Base-by-base conservation (phyloP, 2,888 invertebrate species). In the Megalurothrips usitatus region DNA sequence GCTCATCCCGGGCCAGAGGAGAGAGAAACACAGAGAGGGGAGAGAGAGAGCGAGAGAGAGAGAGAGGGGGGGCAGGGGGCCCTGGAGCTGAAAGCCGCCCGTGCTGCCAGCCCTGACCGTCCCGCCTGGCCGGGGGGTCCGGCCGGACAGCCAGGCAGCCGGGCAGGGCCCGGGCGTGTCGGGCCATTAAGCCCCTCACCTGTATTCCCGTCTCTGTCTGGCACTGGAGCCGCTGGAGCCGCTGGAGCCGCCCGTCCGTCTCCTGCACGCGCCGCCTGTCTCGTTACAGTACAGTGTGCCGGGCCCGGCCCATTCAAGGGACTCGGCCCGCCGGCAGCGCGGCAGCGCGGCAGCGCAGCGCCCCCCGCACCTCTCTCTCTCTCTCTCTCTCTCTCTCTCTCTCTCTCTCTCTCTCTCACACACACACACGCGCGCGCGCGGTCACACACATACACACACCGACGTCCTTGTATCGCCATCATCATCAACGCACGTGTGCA, bases 191-290 rank as follows among this genome's bases (percentile, higher is more conserved):
- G 68, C 6, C 23, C 68, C 68, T 68, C 68, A 68, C 68, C 68
- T 68, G 68, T 68, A 23, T 68, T 9, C n/a, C 63, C 1, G n/a
- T 17, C 63, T n/a, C 63, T n/a, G 19, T n/a, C 63, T n/a, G n/a
- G 63, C 63, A n/a, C 63, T n/a, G 19, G 11, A 6, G 23, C 68
- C 63, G 63, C 23, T 19, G 52, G 34, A 19, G 14, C 52, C 10
- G 52, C 14, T 19, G 52, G 10, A 19, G 63, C 63, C 68, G 52
- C 63, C 63, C 17, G 68, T 68, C 68, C 68, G 68, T 68, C 68
- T 68, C 68, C n/a, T 23, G 26, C 68, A 68, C 68, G 68, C 68
- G 68, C 68, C 68, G 68, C 68, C 68, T 68, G 68, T 68, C 68
- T 68, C 68, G 23, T 68, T 68, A 68, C 68, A 19, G 68, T 43